phyloP scores from a whole-genome alignment of 2,888 invertebrate species.

The Oithona nana region DNA sequence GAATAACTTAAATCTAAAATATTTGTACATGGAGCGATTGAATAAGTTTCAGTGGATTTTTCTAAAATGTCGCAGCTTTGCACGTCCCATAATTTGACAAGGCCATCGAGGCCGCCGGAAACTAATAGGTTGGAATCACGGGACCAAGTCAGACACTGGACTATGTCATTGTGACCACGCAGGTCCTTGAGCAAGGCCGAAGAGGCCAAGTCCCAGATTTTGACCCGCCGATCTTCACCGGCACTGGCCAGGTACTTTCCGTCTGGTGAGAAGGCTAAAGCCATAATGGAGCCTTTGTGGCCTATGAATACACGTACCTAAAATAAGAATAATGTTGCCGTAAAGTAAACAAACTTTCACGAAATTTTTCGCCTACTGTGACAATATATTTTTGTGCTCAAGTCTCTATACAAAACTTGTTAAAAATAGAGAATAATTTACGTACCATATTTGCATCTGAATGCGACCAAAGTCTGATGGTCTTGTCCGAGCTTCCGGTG shows the following conservation, averaged over 20 bases:
- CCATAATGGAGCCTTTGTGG: slow-evolving; percentile 50
- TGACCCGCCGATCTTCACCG: slow-evolving; percentile 47
- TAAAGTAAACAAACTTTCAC: neutral
- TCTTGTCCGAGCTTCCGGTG: slow-evolving; percentile 74
- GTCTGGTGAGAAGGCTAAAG: slow-evolving; percentile 61
- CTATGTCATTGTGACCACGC: slow-evolving; percentile 41
- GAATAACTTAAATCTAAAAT: neutral
- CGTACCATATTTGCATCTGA: slow-evolving; percentile 49
- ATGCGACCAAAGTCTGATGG: slow-evolving; percentile 66
- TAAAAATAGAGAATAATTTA: slow-evolving; percentile 21
- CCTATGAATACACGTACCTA: slow-evolving; percentile 53
- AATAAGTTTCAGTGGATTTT: neutral
- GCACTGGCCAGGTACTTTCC: slow-evolving; percentile 67
- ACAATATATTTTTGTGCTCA: too few species aligned
- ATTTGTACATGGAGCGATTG: neutral
- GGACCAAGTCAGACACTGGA: slow-evolving; percentile 44
- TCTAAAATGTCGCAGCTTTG: slow-evolving; percentile 13
- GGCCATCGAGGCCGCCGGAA: slow-evolving; percentile 45
- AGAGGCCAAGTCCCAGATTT: slow-evolving; percentile 50
- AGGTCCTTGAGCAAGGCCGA: slow-evolving; percentile 44
- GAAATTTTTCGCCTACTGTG: too few species aligned
- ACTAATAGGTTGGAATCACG: slow-evolving; percentile 39
- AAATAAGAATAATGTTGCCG: neutral
- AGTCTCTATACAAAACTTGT: too few species aligned
- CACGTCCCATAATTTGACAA: slow-evolving; percentile 44